Conservation (phyloP, 2,797 vertebrate genomes). For the Lophius americanus region DNA sequence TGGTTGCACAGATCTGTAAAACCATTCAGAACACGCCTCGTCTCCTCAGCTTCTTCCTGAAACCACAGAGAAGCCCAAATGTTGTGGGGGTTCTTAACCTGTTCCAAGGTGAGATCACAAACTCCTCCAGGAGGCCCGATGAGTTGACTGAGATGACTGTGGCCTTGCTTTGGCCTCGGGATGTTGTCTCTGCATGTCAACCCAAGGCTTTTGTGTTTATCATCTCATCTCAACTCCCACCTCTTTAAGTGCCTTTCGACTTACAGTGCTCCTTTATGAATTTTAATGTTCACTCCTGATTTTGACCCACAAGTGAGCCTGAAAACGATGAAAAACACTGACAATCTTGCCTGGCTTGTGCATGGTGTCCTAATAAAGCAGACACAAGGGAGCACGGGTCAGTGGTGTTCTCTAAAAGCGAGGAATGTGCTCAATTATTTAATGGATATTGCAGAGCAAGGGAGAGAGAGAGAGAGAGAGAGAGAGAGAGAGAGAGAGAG, state of each 20-base stretch:
- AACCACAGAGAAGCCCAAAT: conserved; percentile 1
- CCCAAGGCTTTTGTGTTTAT: conserved; percentile 45
- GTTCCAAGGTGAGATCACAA: conserved; percentile 14
- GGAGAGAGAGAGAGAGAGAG: background rate
- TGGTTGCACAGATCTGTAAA: conserved; percentile 1
- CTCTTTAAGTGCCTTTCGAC: conserved; percentile 30
- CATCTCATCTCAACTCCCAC: conserved; percentile 35
- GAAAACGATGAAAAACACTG: conserved; percentile 35
- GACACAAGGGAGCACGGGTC: conserved; percentile 35
- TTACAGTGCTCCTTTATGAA: conserved; percentile 56
- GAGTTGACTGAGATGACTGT: conserved; percentile 13
- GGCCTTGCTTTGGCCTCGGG: conserved; percentile 43
- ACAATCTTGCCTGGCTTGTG: conserved; percentile 31
- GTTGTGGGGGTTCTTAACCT: conserved; percentile 6
- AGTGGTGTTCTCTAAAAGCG: conserved; percentile 50
- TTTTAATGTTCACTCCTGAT: conserved; percentile 68
- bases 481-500: conserved; percentile 3
- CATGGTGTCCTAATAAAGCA: conserved; percentile 39
- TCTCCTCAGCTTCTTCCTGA: conserved; percentile 9
- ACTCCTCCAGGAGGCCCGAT: conserved; percentile 10
- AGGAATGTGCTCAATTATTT: conserved; percentile 67
- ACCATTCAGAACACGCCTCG: conserved; percentile 7
- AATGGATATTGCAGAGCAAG: conserved; percentile 53
- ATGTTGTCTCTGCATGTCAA: conserved; percentile 46
- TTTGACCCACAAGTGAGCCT: conserved; percentile 42